Base-by-base conservation (phyloP, 2,888 invertebrate genomes). In the Erebia ligea region DNA sequence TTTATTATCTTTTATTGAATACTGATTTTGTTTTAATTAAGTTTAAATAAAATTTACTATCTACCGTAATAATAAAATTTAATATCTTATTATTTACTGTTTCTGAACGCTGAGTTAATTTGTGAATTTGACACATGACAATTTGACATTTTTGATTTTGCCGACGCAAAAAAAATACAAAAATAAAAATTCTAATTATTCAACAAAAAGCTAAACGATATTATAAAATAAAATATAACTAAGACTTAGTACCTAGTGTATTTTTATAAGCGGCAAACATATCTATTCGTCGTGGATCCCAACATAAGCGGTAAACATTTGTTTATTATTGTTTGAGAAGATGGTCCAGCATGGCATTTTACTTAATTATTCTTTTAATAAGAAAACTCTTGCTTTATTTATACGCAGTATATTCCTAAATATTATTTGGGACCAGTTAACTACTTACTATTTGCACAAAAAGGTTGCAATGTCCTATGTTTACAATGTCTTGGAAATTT, bases 221-320 rank as follows among this genome's bases (percentile, higher is more conserved):
- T 25, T 10, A 10, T 2, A 34, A 57, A 13, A 40, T 9, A 2
- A n/a, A n/a, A 40, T 40, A 61, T n/a, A 45, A 42, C 45, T 45
- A 0, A 40, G 19, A 19, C 19, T 10, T 19, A 54, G 9, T 9
- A n/a, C n/a, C n/a, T n/a, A 42, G 40, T 4, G 42, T 61, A 17
- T 19, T 59, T 68, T 72, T 70, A 45, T 21, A 45, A 66, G 25
- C 15, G 50, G 67, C 68, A 64, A 72, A 62, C 21, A 61, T 45
- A 73, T 64, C 61, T 58, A 68, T 71, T 78, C 87, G 80, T 81
- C 88, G 89, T 91, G 91, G 91, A 91, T 82, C 86, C 91, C 74
- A 86, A 90, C 76, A 82, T 86, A 74, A 88, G 80, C 79, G 87
- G 91, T 90, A 81, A 70, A 80, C 77, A 61, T 45, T 69, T 75